A percentile compares a stretch with the other conserved stretches of the same genome.
These are phyloP conservation scores for Acanthococcus lagerstroemiae DNA, from an alignment of 2,888 invertebrate genomes.

Conservation along the genomic window DNA sequence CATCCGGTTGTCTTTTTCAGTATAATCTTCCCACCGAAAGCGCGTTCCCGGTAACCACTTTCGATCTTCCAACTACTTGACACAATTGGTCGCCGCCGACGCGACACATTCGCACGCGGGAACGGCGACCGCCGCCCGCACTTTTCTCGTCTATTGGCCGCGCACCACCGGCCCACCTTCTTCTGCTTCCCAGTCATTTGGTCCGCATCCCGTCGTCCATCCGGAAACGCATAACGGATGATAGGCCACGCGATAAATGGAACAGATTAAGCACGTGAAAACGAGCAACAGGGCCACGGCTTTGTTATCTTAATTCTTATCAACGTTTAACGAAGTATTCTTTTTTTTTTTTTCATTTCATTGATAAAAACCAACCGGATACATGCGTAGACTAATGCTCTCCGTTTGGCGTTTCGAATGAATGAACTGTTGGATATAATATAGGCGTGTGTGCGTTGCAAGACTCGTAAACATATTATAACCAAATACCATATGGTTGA, in stretches of 20 bases:
- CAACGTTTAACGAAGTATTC: background rate
- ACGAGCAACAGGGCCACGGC: background rate
- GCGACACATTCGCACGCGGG: background rate
- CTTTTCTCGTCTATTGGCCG: no score
- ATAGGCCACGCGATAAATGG: background rate
- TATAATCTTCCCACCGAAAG: no score
- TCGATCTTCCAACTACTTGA: no score
- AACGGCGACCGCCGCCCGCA: background rate
- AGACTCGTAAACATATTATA: no score
- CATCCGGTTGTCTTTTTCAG: no score
- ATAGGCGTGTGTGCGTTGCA: background rate
- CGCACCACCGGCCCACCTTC: no score
- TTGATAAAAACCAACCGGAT: background rate
- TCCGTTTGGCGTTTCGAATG: background rate
- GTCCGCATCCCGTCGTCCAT: background rate
- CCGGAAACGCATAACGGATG: background rate
- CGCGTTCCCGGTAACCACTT: no score
- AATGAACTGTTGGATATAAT: background rate
- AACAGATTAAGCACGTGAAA: background rate
- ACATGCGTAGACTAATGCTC: background rate
- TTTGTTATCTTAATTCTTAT: background rate
- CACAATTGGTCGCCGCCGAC: background rate
- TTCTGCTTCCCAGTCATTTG: no score
- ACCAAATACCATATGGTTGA: no score
- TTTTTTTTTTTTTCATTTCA: no score